Evolutionary conservation across 2,888 invertebrate genomes (phyloP), one percentile per base, ranked within the genome.

Genomic region (Erebia epiphron): DNA sequence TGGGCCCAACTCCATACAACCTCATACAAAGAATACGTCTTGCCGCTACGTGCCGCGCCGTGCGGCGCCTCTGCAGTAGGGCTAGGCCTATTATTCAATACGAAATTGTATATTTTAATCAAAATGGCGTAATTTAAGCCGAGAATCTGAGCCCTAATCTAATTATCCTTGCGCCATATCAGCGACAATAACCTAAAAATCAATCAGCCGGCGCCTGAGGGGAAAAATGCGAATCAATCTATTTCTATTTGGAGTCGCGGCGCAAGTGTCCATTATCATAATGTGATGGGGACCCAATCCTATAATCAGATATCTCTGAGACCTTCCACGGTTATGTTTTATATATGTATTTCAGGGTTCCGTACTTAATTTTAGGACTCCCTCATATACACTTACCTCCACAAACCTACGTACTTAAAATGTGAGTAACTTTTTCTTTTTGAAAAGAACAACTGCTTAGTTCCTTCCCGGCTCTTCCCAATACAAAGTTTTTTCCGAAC

Each of bases 221-320:
- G 80, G 82, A 86, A 87, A 89, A 88, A 85, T 86, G 87, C 82
- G 85, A 88, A 89, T 89, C 89, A 89, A 88, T 90, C 90, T 89
- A 90, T 89, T 86, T 87, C 85, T 87, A 88, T 88, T 87, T 83
- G 79, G 80, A 80, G 81, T 84, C 88, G 88, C 82, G 87, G 82
- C 84, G 79, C 76, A 86, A 89, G 87, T 84, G 80, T 80, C 89
- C 83, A 89, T 89, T 89, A 89, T 82, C 88, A 89, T 89, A 88
- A 88, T 88, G 88, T 81, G 86, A 89, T 88, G 88, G 87, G 82
- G 82, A 80, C 87, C 88, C 88, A 85, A 86, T 86, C 82, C 88
- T 86, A 88, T 88, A 88, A 89, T 88, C 88, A 88, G 88, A 88
- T 88, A 87, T 86, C 85, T 84, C 75, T 73, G 82, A 82, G 84